Base-by-base conservation (phyloP, 2,113 vertebrate species). In the Trichomycterus rosablanca region DNA sequence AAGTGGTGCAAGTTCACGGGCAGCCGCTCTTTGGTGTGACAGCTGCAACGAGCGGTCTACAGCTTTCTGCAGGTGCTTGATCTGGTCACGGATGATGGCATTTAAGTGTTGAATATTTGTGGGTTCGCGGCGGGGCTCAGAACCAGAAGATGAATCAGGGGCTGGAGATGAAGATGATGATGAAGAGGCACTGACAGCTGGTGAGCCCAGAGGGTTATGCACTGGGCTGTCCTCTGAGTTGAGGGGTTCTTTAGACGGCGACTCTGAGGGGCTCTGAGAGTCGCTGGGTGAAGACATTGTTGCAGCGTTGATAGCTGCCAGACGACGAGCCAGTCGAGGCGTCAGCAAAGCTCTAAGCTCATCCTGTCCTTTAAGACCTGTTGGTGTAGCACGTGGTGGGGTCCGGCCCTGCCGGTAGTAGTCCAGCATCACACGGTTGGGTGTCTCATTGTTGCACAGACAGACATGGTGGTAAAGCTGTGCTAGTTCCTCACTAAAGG, bases 391-490 rank as follows among this genome's bases (percentile, higher is more conserved):
- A 0, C 91, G 87, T 28, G 90, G 84, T 23, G 91, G 91, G 4
- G 89, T 92, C 55, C 91, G 84, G 65, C 93, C 92, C 66, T 97
- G 93, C 71, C 93, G 88, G 63, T 97, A 98, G 76, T 96, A 98
- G 81, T 99, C 96, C 80, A 99, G 84, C 94, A 93, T 97, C 53
- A 99, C 92, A 8, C 93, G 89, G 78, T 95, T 94, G 3, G 96
- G 96, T 0, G 93, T 98, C 83, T 99, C 96, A 0, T 99, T 97
- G 78, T 98, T 99, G 84, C 96, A 99, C 53, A 99, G 83, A 83
- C 96, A 99, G 37, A 98, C 93, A 0, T 98, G 96, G 74, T 99
- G 93, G 76, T 99, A 99, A 14, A 99, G 92, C 84, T 97, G 93
- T 7, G 95, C 96, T 2, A 99, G 81, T 71, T 99, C 96, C 78